Conservation (phyloP, 1,140 invertebrate species). For the Sycobia sp. region DNA sequence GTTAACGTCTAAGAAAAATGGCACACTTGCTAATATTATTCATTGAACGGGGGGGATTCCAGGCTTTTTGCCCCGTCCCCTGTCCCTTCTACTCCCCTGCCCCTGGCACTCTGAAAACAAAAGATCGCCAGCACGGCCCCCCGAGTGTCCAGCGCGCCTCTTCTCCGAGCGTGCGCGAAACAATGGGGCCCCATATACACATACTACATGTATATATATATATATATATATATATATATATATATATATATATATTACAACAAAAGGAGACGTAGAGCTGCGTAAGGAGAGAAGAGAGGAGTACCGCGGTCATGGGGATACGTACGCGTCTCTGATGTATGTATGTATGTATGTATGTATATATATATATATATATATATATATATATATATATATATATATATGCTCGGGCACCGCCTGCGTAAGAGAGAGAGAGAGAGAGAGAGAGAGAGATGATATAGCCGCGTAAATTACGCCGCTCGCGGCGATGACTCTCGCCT, state of each 20-base stretch:
- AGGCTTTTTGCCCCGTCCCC: too few relatives aligned
- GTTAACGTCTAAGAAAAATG: neutral
- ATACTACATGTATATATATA: too few relatives aligned
- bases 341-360: slow-evolving; percentile 50
- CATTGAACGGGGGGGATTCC: slow-evolving; percentile 18
- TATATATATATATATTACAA: too few relatives aligned
- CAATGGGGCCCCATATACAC: neutral
- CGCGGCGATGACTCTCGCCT: slow-evolving; percentile 49
- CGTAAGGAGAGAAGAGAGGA: slow-evolving; percentile 18
- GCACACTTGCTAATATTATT: slow-evolving; percentile 14
- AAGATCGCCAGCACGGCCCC: neutral
- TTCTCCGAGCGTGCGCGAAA: neutral
- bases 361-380: too few relatives aligned
- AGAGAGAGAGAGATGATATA: too few relatives aligned
- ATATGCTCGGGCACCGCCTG: too few relatives aligned
- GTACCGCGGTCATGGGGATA: slow-evolving; percentile 35
- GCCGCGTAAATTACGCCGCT: slow-evolving; percentile 57
- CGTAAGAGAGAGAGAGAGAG: too few relatives aligned
- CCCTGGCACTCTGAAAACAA: neutral
- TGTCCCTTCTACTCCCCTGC: too few relatives aligned
- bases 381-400: too few relatives aligned
- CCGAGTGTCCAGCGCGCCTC: too few relatives aligned
- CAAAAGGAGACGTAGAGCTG: slow-evolving; percentile 23
- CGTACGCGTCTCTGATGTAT: neutral
- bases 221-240: too few relatives aligned